Conservation (phyloP, 2,888 invertebrate genomes). For the Chalcosyrphus nemorum region DNA sequence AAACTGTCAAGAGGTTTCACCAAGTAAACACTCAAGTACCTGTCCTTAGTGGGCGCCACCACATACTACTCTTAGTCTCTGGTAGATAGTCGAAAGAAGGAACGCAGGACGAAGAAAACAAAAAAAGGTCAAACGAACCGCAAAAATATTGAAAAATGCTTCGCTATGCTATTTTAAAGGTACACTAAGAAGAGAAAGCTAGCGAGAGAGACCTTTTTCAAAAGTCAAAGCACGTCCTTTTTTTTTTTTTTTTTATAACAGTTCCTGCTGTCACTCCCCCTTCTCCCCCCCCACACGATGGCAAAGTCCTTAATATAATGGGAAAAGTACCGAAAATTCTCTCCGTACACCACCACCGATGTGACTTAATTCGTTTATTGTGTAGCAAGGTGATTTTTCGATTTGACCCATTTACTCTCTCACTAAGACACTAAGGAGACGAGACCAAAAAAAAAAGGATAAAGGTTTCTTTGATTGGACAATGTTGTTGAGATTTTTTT, state of each 20-base stretch:
- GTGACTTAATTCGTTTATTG: slow-evolving; percentile 71
- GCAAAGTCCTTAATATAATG: slow-evolving; percentile 46
- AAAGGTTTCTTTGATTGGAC: slow-evolving; percentile 13
- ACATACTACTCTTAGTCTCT: too few species aligned
- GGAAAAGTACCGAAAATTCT: slow-evolving; percentile 55
- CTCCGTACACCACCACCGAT: slow-evolving; percentile 27
- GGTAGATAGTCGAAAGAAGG: not conserved
- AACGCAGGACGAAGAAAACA: not conserved
- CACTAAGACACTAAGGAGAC: slow-evolving; percentile 18
- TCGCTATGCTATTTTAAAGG: slow-evolving; percentile 56
- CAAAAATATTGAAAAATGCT: slow-evolving; percentile 43
- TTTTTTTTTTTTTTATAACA: slow-evolving; percentile 16
- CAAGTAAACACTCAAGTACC: slow-evolving; percentile 52
- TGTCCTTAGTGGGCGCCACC: slow-evolving; percentile 20
- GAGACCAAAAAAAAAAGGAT: slow-evolving; percentile 17
- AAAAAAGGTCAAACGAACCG: slow-evolving; percentile 55
- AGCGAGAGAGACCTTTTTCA: slow-evolving; percentile 41
- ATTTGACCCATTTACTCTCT: slow-evolving; percentile 59
- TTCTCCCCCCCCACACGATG: not conserved
- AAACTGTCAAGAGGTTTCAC: slow-evolving; percentile 55
- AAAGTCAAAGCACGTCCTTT: slow-evolving; percentile 62
- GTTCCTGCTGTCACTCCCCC: not conserved
- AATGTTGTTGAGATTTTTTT: slow-evolving; percentile 20
- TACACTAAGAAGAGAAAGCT: too few species aligned
- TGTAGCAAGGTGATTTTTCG: slow-evolving; percentile 67